Evolutionary conservation across 2,113 vertebrate genomes (phyloP), one percentile per base, ranked within the genome.

Genomic region (Bungarus multicinctus): DNA sequence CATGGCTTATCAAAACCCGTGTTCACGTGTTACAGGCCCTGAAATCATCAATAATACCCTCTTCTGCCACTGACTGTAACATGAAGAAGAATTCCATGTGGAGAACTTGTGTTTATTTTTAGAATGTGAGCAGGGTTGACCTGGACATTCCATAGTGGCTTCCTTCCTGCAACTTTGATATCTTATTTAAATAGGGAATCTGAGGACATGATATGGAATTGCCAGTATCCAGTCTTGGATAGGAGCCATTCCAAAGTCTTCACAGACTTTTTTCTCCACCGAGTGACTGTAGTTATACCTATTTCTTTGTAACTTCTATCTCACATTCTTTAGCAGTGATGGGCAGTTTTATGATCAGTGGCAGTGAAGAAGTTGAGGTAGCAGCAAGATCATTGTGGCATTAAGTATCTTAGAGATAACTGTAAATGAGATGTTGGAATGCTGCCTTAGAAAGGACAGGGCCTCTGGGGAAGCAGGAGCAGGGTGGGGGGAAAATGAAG

Each of bases 91-190:
- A 89, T 43, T 57, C 55, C 23, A 5, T 34, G 64, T 14, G 3
- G 69, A 90, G 55, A 86, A 30, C 5, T 39, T 85, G 16, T 54
- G 74, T 87, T 91, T 93, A 93, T 93, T 90, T 93, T 90, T 93
- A 93, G 89, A 93, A 27, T 69, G 81, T 86, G 45, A 92, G 81
- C 88, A 87, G 89, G 23, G 53, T 90, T 90, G 88, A 64, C 43
- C 16, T 90, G 55, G 23, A 25, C 89, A 87, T 93, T 93, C 89
- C 81, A 69, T 43, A 53, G 74, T 30, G 45, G 64, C 92, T 93
- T 93, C 92, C 92, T 90, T 93, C 92, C 92, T 93, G 89, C 25
- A 86, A 90, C 55, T 90, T 87, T 52, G 16, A 50, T 90, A 93
- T 90, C 89, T n/a, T 87, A 64, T 87, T 93, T 93, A 93, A 93